These are phyloP conservation scores for Pocillopora damicornis DNA, from an alignment of 64 coral and sea anemone species.

Conservation along the genomic window DNA sequence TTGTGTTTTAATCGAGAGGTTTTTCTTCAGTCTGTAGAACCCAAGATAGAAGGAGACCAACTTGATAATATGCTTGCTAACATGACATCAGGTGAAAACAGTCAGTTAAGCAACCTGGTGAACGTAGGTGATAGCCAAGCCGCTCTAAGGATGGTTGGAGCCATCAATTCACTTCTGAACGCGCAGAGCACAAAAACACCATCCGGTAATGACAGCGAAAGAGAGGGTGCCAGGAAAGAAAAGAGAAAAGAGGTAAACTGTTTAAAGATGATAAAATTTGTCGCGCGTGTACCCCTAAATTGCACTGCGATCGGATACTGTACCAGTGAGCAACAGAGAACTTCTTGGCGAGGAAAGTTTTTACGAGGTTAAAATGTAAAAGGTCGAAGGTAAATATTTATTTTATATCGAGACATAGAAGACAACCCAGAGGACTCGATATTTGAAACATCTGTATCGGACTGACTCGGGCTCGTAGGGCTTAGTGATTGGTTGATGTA, in stretches of 20 bases:
- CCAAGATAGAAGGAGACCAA: background rate
- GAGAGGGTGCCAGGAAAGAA: slow-evolving; percentile 11
- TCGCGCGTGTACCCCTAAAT: no score
- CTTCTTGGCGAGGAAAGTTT: no score
- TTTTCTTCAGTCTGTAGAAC: slow-evolving; percentile 26
- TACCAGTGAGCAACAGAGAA: no score
- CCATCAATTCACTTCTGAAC: slow-evolving; percentile 32
- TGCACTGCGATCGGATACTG: no score
- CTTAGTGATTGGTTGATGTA: no score
- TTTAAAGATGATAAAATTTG: background rate
- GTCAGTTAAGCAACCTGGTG: slow-evolving; percentile 12
- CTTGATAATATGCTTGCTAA: slow-evolving; percentile 6
- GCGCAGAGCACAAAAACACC: background rate
- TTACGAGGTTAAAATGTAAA: no score
- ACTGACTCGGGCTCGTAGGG: no score
- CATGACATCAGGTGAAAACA: slow-evolving; percentile 42
- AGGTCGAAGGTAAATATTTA: no score
- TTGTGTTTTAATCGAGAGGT: background rate
- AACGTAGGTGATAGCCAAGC: slow-evolving; percentile 5
- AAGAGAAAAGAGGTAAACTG: background rate
- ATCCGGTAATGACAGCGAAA: background rate
- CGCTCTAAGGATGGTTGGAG: background rate
- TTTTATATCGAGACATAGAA: no score
- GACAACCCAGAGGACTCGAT: no score
- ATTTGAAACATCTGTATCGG: no score